Evolutionary conservation across 2,797 vertebrate species (phyloP).

Genomic region (Lycodopsis pacificus): DNA sequence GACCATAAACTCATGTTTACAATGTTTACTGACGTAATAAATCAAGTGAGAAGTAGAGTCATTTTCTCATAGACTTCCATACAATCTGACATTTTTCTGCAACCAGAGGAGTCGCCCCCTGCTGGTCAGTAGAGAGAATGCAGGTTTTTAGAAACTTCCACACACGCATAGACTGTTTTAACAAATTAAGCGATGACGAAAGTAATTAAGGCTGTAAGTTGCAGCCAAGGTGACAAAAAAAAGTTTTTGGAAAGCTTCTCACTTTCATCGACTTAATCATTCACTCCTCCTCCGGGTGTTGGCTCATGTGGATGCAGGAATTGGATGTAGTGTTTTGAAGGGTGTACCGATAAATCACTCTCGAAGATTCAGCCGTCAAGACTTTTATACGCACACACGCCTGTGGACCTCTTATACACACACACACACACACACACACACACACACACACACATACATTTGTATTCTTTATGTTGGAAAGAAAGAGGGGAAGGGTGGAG

Average conservation of each 20-base stretch:
- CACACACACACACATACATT: not conserved
- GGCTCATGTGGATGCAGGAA: constrained; percentile 3
- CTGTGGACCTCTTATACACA: constrained; percentile 15
- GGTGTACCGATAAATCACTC: constrained; percentile 14
- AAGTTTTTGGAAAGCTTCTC: not conserved
- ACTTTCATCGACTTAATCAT: not conserved
- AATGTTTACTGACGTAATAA: no score
- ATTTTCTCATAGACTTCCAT: not conserved
- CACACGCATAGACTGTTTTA: no score
- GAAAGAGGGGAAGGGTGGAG: not conserved
- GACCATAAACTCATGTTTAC: no score
- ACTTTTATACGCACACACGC: not conserved
- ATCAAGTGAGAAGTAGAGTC: no score
- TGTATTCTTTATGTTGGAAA: constrained; percentile 15
- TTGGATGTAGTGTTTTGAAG: not conserved
- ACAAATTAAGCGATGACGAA: no score
- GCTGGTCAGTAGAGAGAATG: not conserved
- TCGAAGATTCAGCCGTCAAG: not conserved
- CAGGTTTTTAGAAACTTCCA: not conserved
- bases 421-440: not conserved
- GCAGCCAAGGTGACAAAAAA: no score
- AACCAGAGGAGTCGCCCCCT: constrained; percentile 3
- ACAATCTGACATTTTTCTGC: no score
- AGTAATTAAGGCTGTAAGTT: no score
- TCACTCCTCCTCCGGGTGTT: no score